Conservation (phyloP, 2,888 invertebrate genomes). For the Andricus quercusramuli region DNA sequence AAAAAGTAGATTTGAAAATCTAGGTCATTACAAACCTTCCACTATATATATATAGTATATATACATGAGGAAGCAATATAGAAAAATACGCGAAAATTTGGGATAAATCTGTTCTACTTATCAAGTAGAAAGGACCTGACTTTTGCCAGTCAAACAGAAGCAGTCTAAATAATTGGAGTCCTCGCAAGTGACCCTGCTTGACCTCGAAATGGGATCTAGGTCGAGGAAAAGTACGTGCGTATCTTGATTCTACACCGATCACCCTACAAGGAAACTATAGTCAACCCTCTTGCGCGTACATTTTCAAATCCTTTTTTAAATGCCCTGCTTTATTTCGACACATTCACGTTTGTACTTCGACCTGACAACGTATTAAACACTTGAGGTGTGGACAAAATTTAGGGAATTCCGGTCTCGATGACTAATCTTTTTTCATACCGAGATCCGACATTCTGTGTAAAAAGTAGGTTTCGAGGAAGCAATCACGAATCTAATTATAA, state of each 20-base stretch:
- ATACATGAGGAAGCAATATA: too few relatives aligned
- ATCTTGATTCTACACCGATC: conserved; percentile 57
- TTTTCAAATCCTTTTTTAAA: conserved; percentile 23
- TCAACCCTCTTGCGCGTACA: conserved; percentile 8
- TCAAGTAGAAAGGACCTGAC: neutral
- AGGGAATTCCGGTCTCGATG: neutral
- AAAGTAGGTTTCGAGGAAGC: neutral
- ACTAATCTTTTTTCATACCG: neutral
- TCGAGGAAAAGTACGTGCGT: conserved; percentile 59
- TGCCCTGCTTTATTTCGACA: neutral
- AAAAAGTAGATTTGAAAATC: too few relatives aligned
- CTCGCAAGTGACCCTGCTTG: conserved; percentile 51
- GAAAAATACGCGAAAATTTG: neutral
- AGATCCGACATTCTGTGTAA: neutral
- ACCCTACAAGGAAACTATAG: conserved; percentile 25
- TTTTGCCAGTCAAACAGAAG: conserved; percentile 16
- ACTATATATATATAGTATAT: too few relatives aligned
- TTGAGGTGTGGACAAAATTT: neutral
- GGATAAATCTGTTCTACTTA: neutral
- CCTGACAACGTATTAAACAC: neutral
- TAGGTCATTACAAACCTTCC: too few relatives aligned
- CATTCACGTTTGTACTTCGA: neutral
- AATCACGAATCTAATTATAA: conserved; percentile 9
- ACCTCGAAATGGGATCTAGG: conserved; percentile 58
- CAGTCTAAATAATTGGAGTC: conserved; percentile 15